Evolutionary conservation across 2,888 invertebrate genomes (phyloP), one percentile per base, ranked within the genome.

Genomic region (Drosophila hamatofila): DNA sequence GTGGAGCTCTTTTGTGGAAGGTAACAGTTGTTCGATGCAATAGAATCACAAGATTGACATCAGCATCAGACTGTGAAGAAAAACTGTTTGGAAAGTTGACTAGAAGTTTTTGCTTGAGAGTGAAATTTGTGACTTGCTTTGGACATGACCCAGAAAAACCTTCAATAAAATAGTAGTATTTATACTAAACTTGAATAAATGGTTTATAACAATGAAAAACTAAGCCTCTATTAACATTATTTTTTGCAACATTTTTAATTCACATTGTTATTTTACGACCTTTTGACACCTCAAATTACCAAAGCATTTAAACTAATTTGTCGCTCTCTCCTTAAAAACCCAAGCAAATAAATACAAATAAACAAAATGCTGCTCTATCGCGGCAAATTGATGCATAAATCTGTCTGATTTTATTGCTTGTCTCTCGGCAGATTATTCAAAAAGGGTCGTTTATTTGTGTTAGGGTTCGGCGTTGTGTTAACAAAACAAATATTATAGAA

Each of bases 331-430:
- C 55, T n/a, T 2, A 5, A 23, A 16, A 37, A 1, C 18, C n/a
- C 23, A 23, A 30, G 16, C 42, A 25, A 61, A 46, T 14, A 27
- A 41, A 51, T 33, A 21, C 18, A 39, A 25, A 25, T 39, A 54
- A 30, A 30, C 30, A 30, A 30, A 55, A 59, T 35, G 37, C 35
- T 18, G 35, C 27, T 30, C 18, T 42, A 25, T 69, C 54, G 16
- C 55, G 54, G 59, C 66, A 66, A 78, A 82, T 72, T 73, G 46
- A 65, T 72, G 51, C 74, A 83, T 70, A 76, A 75, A 79, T 79
- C 71, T 64, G 42, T 75, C 63, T 59, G 8, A 51, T 72, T 79
- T 76, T 64, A 74, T 78, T 33, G 35, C 27, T 12, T 25, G 51
- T 5, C 33, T 35, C 25, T 30, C 16, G 9, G 41, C 42, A 65